Evolutionary conservation across 2,797 vertebrate species (phyloP), one percentile per base, ranked within the genome.

Genomic region (Trachops cirrhosus): DNA sequence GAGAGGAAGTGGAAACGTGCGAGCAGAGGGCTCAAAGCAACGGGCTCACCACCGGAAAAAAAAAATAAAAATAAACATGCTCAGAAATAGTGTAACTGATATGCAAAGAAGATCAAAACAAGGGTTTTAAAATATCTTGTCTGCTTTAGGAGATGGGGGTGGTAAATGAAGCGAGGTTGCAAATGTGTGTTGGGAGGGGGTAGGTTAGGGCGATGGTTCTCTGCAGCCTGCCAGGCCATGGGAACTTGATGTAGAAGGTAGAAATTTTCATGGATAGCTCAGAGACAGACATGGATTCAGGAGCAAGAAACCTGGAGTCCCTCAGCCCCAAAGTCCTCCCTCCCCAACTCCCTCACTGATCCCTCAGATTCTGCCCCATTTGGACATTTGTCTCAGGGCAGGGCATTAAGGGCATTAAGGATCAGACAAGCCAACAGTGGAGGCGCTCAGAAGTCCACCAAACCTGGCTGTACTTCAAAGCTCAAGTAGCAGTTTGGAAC

Each of bases 31-130:
- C 91, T 54, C 89, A 98, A 96, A 97, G 97, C 83, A 90, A 97
- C 84, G 86, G 96, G 96, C 97, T 98, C 97, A 98, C 98, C 98
- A 98, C 98, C 98, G 98, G 98, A 98, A 98, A 98, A 98, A 50
- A 98, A 98, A 98, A 98, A 98, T 98, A 98, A 98, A 98, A 98
- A 98, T 98, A 98, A 98, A 97, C 96, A 92, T 0, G 22, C 95
- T 98, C 98, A 98, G 97, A 99, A 99, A 99, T 99, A 99, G 98
- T 97, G 95, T 98, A 99, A 99, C 98, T 98, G 98, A 98, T 98
- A 99, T 99, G 98, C 98, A 99, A 99, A 99, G 97, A 89, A 98
- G 98, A 98, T 96, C 97, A 98, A 96, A 98, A 98, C 98, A 97
- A 97, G 71, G 94, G 70, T 96, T 98, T 97, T 95, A 98, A 97